A percentile compares a stretch with the other conserved stretches of the same genome.
Evolutionary conservation across 2,888 invertebrate species (phyloP).

Genomic region (Baronia brevicornis): DNA sequence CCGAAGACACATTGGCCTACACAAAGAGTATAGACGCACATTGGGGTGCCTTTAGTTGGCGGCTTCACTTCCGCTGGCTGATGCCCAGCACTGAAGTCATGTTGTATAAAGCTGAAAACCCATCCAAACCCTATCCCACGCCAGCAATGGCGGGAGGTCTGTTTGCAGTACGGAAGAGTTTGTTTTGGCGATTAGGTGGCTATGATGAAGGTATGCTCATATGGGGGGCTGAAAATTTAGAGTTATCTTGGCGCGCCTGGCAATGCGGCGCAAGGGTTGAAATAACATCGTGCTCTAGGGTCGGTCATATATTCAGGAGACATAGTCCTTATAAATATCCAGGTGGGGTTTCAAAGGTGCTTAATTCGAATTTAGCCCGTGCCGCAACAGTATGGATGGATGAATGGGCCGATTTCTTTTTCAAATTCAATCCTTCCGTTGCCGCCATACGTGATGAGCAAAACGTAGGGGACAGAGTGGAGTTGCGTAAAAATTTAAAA

Average conservation of each 20-base stretch:
- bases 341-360: constrained; percentile 91
- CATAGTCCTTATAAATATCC: constrained; percentile 97
- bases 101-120: constrained; percentile 76
- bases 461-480: constrained; percentile 77
- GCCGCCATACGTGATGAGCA: constrained; percentile 75
- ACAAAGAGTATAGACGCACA: constrained; percentile 95
- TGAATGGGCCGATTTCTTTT: constrained; percentile 94
- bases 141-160: constrained; percentile 97
- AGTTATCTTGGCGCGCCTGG: constrained; percentile 97
- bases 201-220: constrained; percentile 86
- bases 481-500: constrained; percentile 80
- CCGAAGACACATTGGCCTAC: constrained; percentile 96
- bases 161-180: constrained; percentile 89
- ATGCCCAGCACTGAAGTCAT: constrained; percentile 81
- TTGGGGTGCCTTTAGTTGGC: constrained; percentile 99
- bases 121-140: constrained; percentile 82
- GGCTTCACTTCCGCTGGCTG: constrained; percentile 93
- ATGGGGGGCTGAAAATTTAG: constrained; percentile 99
- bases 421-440: constrained; percentile 87
- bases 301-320: constrained; percentile 94
- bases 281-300: constrained; percentile 94
- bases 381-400: constrained; percentile 99
- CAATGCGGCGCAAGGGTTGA: constrained; percentile 94
- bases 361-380: constrained; percentile 92
- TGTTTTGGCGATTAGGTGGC: constrained; percentile 90